These are phyloP conservation scores for Pachydiplax longipennis DNA, from an alignment of 2,888 invertebrate genomes.

Conservation along the genomic window DNA sequence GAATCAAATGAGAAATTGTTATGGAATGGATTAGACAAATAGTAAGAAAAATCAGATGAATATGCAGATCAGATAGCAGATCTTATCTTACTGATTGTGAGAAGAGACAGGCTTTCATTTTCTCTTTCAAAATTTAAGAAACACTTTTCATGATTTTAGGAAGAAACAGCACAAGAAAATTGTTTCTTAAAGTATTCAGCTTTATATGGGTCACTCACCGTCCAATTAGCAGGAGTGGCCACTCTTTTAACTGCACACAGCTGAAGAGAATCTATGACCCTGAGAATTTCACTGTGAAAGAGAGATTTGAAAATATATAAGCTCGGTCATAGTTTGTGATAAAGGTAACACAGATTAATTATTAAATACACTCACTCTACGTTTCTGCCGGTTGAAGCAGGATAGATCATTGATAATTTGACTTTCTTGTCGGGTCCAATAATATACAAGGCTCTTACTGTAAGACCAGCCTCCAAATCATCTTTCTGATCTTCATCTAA, in stretches of 20 bases:
- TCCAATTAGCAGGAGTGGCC: conserved; percentile 89
- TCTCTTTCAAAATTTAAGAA: no score
- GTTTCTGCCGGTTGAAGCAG: conserved; percentile 84
- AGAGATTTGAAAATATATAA: neutral
- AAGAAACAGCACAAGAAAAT: no score
- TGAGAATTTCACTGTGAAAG: conserved; percentile 77
- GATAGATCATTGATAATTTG: conserved; percentile 82
- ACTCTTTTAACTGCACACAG: conserved; percentile 75
- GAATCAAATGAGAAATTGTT: no score
- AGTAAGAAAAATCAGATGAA: no score
- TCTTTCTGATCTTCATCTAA: conserved; percentile 76
- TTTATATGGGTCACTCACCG: conserved; percentile 63
- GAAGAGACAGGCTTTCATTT: no score
- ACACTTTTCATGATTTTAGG: no score
- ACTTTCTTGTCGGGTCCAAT: conserved; percentile 82
- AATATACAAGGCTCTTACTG: conserved; percentile 79
- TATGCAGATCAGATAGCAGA: no score
- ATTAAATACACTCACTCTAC: conserved; percentile 71
- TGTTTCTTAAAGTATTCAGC: no score
- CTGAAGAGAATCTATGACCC: conserved; percentile 84
- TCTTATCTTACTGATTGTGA: no score
- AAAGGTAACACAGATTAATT: neutral
- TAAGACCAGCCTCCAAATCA: conserved; percentile 70
- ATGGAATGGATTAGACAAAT: no score
- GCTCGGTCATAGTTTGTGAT: neutral